These are phyloP conservation scores for Heliothis peltigera DNA, from an alignment of 2,888 invertebrate genomes.

Conservation along the genomic window DNA sequence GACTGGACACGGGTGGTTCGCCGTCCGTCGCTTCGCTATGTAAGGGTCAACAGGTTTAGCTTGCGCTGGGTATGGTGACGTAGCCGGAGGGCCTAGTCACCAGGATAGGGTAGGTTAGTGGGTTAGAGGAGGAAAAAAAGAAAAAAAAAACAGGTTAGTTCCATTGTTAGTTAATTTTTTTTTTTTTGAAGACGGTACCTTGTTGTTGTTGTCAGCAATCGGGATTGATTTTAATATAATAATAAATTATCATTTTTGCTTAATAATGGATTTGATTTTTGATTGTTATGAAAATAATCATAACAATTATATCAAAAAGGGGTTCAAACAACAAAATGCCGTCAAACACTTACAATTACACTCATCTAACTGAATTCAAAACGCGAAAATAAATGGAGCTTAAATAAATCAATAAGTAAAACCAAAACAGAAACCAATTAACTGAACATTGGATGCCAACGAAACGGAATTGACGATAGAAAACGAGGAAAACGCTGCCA, in stretches of 20 bases:
- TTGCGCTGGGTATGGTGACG: constrained; percentile 90
- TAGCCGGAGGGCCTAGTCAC: constrained; percentile 91
- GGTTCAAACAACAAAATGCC: constrained; percentile 59
- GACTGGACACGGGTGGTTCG: constrained; percentile 98
- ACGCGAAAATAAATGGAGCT: constrained; percentile 62
- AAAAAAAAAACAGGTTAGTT: constrained; percentile 84
- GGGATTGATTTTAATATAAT: neutral
- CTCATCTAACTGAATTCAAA: constrained; percentile 36
- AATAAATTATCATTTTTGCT: neutral
- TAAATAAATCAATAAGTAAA: constrained; percentile 62
- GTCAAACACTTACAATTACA: constrained; percentile 63
- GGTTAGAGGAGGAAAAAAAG: constrained; percentile 74
- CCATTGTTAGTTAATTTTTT: constrained; percentile 74
- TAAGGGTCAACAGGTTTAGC: constrained; percentile 93
- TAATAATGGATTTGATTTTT: neutral
- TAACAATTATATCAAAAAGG: constrained; percentile 33
- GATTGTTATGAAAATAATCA: constrained; percentile 7
- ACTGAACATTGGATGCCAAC: constrained; percentile 64
- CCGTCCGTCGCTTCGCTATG: constrained; percentile 97
- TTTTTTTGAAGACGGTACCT: constrained; percentile 32
- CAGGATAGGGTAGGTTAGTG: constrained; percentile 88
- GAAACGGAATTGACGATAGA: constrained; percentile 74
- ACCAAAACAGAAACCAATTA: constrained; percentile 67
- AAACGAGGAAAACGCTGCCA: constrained; percentile 83
- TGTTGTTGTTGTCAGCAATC: constrained; percentile 19